phyloP scores from a whole-genome alignment of 2,888 invertebrate species.

The Escarpia spicata region DNA sequence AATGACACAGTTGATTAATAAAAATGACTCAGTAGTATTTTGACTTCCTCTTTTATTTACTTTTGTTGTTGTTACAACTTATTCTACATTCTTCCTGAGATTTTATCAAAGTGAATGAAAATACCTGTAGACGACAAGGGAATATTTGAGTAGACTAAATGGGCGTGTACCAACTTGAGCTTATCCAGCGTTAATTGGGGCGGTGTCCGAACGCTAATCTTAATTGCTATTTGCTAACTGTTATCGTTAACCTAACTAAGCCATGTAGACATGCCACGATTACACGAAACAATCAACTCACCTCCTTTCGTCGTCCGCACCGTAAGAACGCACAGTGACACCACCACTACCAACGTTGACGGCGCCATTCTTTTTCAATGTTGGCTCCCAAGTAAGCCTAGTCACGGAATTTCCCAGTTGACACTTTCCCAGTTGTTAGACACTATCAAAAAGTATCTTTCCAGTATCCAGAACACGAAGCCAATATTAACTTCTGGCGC shows the following conservation, averaged over 20 bases:
- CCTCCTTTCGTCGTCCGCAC: not conserved
- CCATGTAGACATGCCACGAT: not conserved
- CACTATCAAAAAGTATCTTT: not conserved
- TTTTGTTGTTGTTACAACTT: no score
- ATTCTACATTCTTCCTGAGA: no score
- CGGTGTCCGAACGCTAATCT: not conserved
- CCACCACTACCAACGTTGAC: not conserved
- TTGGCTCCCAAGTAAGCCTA: not conserved
- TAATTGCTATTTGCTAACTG: no score
- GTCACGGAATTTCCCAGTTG: not conserved
- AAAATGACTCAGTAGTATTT: no score
- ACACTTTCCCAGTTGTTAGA: not conserved
- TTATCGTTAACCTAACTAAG: not conserved
- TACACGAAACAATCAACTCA: not conserved
- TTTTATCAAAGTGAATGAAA: no score
- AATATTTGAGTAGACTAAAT: no score
- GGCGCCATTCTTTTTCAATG: not conserved
- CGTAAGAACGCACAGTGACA: not conserved
- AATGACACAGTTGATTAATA: no score
- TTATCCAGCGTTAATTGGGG: not conserved
- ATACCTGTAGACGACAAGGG: no score
- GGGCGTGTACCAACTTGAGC: no score
- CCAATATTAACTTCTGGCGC: not conserved
- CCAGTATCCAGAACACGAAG: not conserved
- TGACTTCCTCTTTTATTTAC: no score